Base-by-base conservation (phyloP, 2,113 vertebrate genomes). In the Spheniscus mendiculus region DNA sequence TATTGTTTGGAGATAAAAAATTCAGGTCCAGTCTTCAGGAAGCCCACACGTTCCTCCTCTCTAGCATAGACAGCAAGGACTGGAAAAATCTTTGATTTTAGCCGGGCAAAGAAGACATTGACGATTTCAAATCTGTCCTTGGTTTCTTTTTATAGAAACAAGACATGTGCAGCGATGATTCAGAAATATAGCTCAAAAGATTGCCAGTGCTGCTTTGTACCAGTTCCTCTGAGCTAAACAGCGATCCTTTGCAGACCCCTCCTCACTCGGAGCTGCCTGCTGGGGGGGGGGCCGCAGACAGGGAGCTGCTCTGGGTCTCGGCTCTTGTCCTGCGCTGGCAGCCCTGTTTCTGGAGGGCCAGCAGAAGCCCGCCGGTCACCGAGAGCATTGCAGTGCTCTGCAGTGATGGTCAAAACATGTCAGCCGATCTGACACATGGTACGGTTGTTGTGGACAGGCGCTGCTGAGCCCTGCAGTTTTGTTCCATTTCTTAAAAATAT, bases 111-210 rank as follows among this genome's bases (percentile, higher is more conserved):
- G 62, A 93, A 86, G 93, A 93, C 87, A 15, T 2, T 90, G 84
- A 94, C 8, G 0, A 65, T 94, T 93, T 95, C 90, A 93, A 93
- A 95, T 97, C 94, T 92, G 88, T 95, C 92, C 83, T 93, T 83
- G 73, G 63, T 83, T 92, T 95, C 94, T 76, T 95, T 96, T 95
- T 95, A 94, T 94, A 97, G 96, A 81, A 95, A 92, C n/a, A 40
- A 92, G 90, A 53, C 95, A 93, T 94, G 90, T 93, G 97, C 83
- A 52, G 80, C 0, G 10, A 90, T 92, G 96, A 96, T 94, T 94
- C 95, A 92, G 76, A 96, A 74, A 62, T 12, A 56, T 30, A 71
- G 67, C 72, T 89, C 67, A 11, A 25, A 66, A 66, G 59, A 92
- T 44, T 93, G 85, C 88, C 77, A 66, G 85, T 15, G 21, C 90